These are phyloP conservation scores for Tiaroga cobitis DNA, from an alignment of 2,797 vertebrate species.

Conservation along the genomic window DNA sequence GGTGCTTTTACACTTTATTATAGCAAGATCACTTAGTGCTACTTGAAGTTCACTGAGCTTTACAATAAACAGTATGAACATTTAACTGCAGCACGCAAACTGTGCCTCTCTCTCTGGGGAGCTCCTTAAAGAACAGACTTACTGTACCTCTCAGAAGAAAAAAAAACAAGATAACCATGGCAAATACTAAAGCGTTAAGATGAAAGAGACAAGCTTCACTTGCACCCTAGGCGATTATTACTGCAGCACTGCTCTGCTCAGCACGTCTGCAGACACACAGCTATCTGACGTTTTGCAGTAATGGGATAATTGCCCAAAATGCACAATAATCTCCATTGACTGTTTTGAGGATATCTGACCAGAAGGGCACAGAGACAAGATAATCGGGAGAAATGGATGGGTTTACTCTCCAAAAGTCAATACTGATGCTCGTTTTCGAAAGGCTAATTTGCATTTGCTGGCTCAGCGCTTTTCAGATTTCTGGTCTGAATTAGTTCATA, in stretches of 20 bases:
- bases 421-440: background rate
- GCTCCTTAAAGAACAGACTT: conserved; percentile 20
- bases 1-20: background rate
- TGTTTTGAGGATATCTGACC: conserved; percentile 49
- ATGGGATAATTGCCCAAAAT: conserved; percentile 62
- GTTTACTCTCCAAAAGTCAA: conserved; percentile 21
- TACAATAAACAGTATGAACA: conserved; percentile 13
- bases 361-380: conserved; percentile 51
- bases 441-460: conserved; percentile 42
- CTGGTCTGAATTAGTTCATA: background rate
- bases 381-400: conserved; percentile 25
- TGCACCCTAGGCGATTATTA: conserved; percentile 27
- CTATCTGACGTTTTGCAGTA: conserved; percentile 60
- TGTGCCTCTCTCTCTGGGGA: conserved; percentile 2
- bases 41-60: conserved; percentile 7
- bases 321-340: conserved; percentile 55
- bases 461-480: conserved; percentile 2
- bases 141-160: background rate
- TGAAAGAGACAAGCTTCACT: conserved; percentile 54
- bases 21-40: background rate
- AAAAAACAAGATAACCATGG: conserved; percentile 11
- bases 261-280: conserved; percentile 45
- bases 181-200: conserved; percentile 25
- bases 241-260: conserved; percentile 35
- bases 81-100: background rate